Evolutionary conservation across 2,888 invertebrate genomes (phyloP), one percentile per base, ranked within the genome.

Genomic region (Morpho helenor): DNA sequence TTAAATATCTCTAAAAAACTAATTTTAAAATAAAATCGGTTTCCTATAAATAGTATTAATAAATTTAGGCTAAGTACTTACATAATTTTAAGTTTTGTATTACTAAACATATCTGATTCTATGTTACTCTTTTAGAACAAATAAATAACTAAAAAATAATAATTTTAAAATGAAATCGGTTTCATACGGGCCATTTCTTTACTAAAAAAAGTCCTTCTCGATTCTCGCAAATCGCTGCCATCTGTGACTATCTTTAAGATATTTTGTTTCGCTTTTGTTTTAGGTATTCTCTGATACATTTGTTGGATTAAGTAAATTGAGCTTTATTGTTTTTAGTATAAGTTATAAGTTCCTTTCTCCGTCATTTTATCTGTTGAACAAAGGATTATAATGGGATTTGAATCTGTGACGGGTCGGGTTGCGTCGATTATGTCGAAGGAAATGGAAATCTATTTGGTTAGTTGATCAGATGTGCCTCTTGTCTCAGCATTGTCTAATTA

Each of bases 261-360:
- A 59, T 61, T 58, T 59, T 51, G 51, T 65, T 56, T 60, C 47
- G 47, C 53, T 58, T 60, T 59, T 57, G 53, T 61, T 63, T 61
- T 50, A 59, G 49, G 45, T 55, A 59, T 59, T 40, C 56, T 4
- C 10, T 9, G n/a, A 16, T 43, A 8, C 43, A 43, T 51, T 43
- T 51, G 7, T 7, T n/a, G 22, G 23, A 51, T 51, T 51, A n/a
- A 31, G 7, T 7, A 9, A 48, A 43, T 46, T 43, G 16, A 10
- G 41, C 40, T 42, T 31, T 43, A 52, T 31, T 8, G 0, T 0
- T 7, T 2, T 7, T 1, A 1, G 5, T 0, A 7, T 57, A 61
- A 51, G 54, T 31, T 40, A n/a, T 3, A 9, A 8, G 47, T 54
- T 57, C 43, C 44, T 53, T 53, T 40, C 45, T 23, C 8, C 3